These are phyloP conservation scores for Athalia cordata DNA, from an alignment of 2,888 invertebrate species.

Conservation along the genomic window DNA sequence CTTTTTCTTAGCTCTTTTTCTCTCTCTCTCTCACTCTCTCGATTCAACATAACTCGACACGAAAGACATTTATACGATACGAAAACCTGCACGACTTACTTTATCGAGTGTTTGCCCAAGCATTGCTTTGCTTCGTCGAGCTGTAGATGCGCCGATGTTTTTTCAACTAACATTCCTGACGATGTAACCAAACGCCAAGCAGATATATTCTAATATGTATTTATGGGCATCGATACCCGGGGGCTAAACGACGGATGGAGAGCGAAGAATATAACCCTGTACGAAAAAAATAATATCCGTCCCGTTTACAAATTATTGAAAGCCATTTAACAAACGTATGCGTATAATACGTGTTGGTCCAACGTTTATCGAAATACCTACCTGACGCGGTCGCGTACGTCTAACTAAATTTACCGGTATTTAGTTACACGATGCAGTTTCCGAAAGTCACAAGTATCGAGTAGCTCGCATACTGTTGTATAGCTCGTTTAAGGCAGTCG, in stretches of 20 bases:
- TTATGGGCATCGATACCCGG: neutral
- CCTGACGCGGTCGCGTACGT: neutral
- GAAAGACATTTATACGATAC: conserved; percentile 11
- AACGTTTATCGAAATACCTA: neutral
- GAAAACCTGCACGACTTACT: neutral
- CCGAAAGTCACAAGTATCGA: neutral
- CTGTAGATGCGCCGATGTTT: conserved; percentile 56
- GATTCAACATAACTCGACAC: neutral
- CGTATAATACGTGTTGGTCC: conserved; percentile 8
- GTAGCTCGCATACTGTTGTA: neutral
- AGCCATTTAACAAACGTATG: conserved; percentile 36
- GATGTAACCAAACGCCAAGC: conserved; percentile 52
- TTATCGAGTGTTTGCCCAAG: conserved; percentile 54
- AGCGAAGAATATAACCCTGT: neutral
- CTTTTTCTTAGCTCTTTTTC: too few species aligned
- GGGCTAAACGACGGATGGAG: neutral
- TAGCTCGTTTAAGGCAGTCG: neutral
- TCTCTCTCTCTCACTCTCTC: neutral
- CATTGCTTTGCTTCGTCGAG: neutral
- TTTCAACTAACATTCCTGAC: conserved; percentile 60
- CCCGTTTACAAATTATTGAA: conserved; percentile 47
- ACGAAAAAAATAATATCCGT: conserved; percentile 3
- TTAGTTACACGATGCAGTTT: neutral
- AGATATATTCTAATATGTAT: conserved; percentile 39
- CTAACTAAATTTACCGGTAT: neutral